Evolutionary conservation across 1,140 invertebrate genomes (phyloP).

Genomic region (Brachystomella parvula): DNA sequence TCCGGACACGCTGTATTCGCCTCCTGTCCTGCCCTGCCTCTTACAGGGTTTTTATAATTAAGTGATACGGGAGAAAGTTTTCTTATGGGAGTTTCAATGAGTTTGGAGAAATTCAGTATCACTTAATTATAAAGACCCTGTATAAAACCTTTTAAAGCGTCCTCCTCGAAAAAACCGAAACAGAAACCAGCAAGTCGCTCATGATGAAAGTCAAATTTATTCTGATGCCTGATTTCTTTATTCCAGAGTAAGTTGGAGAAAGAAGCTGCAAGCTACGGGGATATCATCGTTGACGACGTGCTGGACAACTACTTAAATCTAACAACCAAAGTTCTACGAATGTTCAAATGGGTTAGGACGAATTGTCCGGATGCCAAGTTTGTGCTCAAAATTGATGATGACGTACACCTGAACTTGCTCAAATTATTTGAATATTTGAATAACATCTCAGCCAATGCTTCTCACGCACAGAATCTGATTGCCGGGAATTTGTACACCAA

Average conservation of each 20-base stretch:
- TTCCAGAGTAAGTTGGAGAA: conserved; percentile 15
- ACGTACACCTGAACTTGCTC: conserved; percentile 45
- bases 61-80: too few species aligned
- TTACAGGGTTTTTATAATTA: too few species aligned
- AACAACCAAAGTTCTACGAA: conserved; percentile 45
- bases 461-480: conserved; percentile 19
- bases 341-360: conserved; percentile 42
- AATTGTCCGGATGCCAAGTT: conserved; percentile 41
- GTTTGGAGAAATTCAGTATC: too few species aligned
- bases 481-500: conserved; percentile 32
- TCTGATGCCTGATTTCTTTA: too few species aligned
- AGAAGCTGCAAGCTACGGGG: conserved; percentile 38
- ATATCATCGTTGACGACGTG: conserved; percentile 45
- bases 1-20: too few species aligned
- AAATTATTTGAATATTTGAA: conserved; percentile 38
- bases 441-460: background rate
- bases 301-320: conserved; percentile 46
- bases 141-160: too few species aligned
- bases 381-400: conserved; percentile 48
- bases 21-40: too few species aligned
- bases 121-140: too few species aligned
- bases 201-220: too few species aligned
- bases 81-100: too few species aligned
- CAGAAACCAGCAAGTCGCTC: background rate
- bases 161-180: background rate